A percentile compares a stretch with the other conserved stretches of the same genome.
Conservation (phyloP, 2,113 vertebrate species). For the Sapajus apella region DNA sequence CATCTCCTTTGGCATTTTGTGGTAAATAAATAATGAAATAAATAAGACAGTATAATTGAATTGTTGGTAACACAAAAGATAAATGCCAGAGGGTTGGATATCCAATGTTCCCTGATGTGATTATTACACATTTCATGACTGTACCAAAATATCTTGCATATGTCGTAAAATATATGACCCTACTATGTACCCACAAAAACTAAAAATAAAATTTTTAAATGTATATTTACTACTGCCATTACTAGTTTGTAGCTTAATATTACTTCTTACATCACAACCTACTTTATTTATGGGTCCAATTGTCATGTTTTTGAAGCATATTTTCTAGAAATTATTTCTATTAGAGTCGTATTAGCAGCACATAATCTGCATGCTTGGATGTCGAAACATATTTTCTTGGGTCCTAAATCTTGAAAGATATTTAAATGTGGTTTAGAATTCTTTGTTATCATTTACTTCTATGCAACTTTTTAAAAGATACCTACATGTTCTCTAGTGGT, state of each 20-base stretch:
- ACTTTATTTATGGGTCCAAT: neutral
- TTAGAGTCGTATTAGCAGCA: neutral
- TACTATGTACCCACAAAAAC: too few relatives aligned
- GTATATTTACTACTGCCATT: too few relatives aligned
- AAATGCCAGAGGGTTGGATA: too few relatives aligned
- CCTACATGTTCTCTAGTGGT: rapidly evolving
- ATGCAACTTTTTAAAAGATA: neutral
- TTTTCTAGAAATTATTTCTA: neutral
- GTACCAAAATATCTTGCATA: too few relatives aligned
- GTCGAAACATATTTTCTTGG: neutral
- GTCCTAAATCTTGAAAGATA: neutral
- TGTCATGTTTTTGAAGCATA: neutral
- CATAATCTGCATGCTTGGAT: too few relatives aligned
- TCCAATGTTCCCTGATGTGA: too few relatives aligned
- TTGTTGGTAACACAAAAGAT: too few relatives aligned
- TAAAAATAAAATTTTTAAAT: too few relatives aligned
- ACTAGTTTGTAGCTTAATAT: neutral
- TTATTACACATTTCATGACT: too few relatives aligned
- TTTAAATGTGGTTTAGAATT: neutral
- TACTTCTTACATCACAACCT: rapidly evolving
- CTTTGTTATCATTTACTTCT: neutral
- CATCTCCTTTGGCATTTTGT: neutral
- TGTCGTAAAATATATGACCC: too few relatives aligned
- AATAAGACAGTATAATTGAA: too few relatives aligned
- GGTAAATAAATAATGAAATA: too few relatives aligned